Evolutionary conservation across 2,113 vertebrate species (phyloP), one percentile per base, ranked within the genome.

Genomic region (Nicator chloris): DNA sequence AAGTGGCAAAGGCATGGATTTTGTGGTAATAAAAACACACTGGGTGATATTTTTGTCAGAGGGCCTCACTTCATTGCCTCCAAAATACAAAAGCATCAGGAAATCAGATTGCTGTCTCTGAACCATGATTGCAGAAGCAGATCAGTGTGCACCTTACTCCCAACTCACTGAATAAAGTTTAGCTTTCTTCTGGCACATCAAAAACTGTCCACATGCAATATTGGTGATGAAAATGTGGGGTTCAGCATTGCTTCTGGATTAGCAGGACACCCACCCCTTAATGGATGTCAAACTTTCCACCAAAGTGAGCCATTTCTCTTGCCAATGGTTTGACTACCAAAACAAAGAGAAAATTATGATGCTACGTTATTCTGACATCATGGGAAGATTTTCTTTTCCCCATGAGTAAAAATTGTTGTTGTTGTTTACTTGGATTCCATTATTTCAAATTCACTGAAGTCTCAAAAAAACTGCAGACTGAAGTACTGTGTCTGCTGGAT

Each of bases 1-100:
- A 98, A 98, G 97, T 98, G 97, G 97, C 96, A 97, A 85, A 90
- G 96, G 97, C 97, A 92, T 89, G 97, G 98, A 98, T 98, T 98
- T 97, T 84, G 95, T 69, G 82, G 96, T 97, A 97, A 97, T 98
- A 97, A 98, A 97, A 98, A 97, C 97, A 97, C 92, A 96, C 89
- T 95, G 95, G 80, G 69, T 96, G 95, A 97, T 97, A 95, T 97
- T 98, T 97, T 97, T 97, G 96, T 97, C 96, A 94, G 94, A 96
- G 87, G 92, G 90, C 95, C 95, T 95, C 92, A 37, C 82, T 97
- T 88, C 93, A 53, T 86, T 95, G 94, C 92, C 94, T 96, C 94
- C 91, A 87, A 90, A 87, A 90, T 57, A 44, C 86, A 90, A 86
- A 95, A 91, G 89, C 76, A 88, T 88, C 54, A 60, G 89, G 86